Conservation (phyloP, 1,140 invertebrate species). For the Episyrphus balteatus region DNA sequence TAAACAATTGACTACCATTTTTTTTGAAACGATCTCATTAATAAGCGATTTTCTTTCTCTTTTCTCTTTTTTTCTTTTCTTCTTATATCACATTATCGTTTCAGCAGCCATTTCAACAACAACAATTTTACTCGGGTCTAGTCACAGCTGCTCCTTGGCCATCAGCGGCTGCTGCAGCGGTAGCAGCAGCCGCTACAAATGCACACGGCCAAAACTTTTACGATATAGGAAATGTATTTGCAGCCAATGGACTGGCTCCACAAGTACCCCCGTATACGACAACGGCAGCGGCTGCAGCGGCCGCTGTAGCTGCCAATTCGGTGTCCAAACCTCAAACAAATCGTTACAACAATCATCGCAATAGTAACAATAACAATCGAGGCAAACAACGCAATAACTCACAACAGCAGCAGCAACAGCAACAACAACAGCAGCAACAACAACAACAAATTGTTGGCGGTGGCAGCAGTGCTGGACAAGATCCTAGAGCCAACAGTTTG, state of each 20-base stretch:
- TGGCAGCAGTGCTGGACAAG: conserved; percentile 10
- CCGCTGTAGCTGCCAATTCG: conserved; percentile 12
- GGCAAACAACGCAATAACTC: conserved; percentile 20
- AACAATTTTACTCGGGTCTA: conserved; percentile 30
- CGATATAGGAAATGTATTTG: conserved; percentile 59
- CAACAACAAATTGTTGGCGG: conserved; percentile 20
- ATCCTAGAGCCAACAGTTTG: conserved; percentile 6
- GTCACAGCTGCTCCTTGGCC: conserved; percentile 22
- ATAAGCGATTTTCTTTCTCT: too few species aligned
- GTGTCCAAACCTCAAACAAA: background rate
- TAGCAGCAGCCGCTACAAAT: conserved; percentile 47
- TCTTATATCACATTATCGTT: background rate
- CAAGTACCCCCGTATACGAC: conserved; percentile 47
- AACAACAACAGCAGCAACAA: conserved; percentile 13
- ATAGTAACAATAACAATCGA: conserved; percentile 15
- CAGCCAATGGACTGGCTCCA: conserved; percentile 62
- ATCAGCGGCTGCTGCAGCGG: conserved; percentile 17
- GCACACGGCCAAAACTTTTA: conserved; percentile 48
- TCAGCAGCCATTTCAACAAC: conserved; percentile 35
- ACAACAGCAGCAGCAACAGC: conserved; percentile 10
- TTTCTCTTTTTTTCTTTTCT: too few species aligned
- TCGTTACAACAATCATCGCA: conserved; percentile 17
- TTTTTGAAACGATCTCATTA: background rate
- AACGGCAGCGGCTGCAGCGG: conserved; percentile 19
- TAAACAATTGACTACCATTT: background rate